These are phyloP conservation scores for Germaria angustata DNA, from an alignment of 2,888 invertebrate genomes.

Conservation along the genomic window DNA sequence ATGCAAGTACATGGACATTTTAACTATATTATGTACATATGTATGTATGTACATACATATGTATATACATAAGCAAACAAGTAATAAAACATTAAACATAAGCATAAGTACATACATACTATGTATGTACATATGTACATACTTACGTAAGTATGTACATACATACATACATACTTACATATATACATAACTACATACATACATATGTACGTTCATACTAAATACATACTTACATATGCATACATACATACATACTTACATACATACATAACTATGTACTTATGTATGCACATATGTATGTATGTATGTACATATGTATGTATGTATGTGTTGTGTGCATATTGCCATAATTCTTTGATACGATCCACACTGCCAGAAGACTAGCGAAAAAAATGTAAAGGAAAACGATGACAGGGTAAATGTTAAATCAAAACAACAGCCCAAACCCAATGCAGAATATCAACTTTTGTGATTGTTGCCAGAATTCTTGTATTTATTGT, in stretches of 20 bases:
- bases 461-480: slow-evolving; percentile 23
- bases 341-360: slow-evolving; percentile 8
- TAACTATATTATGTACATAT: no score
- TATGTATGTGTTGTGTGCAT: background rate
- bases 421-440: slow-evolving; percentile 19
- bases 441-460: background rate
- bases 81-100: no score
- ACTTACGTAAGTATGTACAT: background rate
- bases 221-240: background rate
- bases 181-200: no score
- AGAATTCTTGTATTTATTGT: slow-evolving; percentile 24
- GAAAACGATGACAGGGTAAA: slow-evolving; percentile 47
- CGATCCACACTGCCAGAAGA: background rate
- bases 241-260: background rate
- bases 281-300: background rate
- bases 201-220: background rate
- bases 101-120: background rate
- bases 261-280: no score
- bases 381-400: slow-evolving; percentile 33
- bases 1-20: no score
- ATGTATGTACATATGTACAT: background rate
- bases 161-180: background rate
- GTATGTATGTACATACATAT: background rate
- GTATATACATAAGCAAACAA: no score
- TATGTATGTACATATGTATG: background rate